phyloP scores from a whole-genome alignment of 2,888 invertebrate genomes.

The Drosophila merina region DNA sequence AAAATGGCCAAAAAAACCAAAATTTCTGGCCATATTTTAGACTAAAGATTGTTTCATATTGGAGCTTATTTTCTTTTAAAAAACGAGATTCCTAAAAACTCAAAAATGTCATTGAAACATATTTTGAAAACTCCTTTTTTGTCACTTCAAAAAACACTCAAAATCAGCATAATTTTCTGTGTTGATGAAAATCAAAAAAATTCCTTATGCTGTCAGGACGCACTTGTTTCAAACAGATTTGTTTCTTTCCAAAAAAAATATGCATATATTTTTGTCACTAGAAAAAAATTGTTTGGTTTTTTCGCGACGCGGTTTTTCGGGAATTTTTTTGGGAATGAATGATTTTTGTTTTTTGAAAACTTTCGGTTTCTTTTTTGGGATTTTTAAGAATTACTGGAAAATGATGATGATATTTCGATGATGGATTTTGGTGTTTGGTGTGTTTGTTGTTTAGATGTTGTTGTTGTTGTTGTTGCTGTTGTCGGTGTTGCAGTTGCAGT shows the following conservation, averaged over 20 bases:
- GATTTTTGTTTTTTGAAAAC: neutral
- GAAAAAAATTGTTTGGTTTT: neutral
- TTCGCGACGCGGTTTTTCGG: conserved; percentile 28
- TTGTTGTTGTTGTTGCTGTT: neutral
- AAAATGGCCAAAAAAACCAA: too few relatives aligned
- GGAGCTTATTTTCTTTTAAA: too few relatives aligned
- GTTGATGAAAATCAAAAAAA: neutral
- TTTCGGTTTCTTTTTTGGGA: neutral
- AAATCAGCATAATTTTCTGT: neutral
- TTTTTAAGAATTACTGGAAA: neutral
- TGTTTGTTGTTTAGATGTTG: neutral
- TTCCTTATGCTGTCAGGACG: neutral
- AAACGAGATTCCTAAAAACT: too few relatives aligned
- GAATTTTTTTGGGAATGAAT: neutral
- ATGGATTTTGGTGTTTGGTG: neutral
- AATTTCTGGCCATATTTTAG: too few relatives aligned
- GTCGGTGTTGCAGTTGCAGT: neutral
- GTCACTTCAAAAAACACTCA: neutral
- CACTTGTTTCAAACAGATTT: conserved; percentile 9
- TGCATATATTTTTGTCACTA: neutral
- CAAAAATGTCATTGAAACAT: neutral
- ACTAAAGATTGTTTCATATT: too few relatives aligned
- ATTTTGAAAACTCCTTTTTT: neutral
- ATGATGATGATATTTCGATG: neutral
- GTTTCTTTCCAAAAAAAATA: conserved; percentile 1